phyloP scores from a whole-genome alignment of 2,113 vertebrate genomes.

The Todiramphus saurophagus region DNA sequence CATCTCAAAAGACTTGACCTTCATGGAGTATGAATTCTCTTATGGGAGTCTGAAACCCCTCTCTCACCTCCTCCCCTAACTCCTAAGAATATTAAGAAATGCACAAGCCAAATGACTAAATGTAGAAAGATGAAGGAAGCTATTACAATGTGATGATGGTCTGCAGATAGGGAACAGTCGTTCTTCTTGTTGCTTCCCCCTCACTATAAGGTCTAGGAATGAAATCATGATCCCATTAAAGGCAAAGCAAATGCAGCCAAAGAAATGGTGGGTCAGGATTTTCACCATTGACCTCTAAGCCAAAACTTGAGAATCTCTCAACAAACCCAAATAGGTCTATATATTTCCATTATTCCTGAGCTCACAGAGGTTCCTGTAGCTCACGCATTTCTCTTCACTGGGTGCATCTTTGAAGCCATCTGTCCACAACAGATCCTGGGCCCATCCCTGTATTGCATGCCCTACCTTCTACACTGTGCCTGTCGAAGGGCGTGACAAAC shows the following conservation, averaged over 20 bases:
- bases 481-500: not conserved
- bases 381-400: not conserved
- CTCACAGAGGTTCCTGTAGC: not conserved
- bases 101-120: not conserved
- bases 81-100: not conserved
- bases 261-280: not conserved
- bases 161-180: not conserved
- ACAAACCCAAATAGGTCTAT: not conserved
- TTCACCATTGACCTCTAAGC: not conserved
- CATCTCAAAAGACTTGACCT: not conserved
- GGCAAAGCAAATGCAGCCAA: not conserved
- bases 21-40: not conserved
- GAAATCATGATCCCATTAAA: not conserved
- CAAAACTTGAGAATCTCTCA: not conserved
- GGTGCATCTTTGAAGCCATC: not conserved
- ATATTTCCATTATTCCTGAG: not conserved
- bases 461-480: not conserved
- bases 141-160: constrained; percentile 3
- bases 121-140: not conserved
- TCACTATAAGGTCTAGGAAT: not conserved
- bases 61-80: not conserved
- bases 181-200: not conserved
- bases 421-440: not conserved
- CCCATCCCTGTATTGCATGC: not conserved
- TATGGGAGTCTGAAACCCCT: not conserved